phyloP scores from a whole-genome alignment of 2,113 vertebrate genomes.

The Upupa epops region DNA sequence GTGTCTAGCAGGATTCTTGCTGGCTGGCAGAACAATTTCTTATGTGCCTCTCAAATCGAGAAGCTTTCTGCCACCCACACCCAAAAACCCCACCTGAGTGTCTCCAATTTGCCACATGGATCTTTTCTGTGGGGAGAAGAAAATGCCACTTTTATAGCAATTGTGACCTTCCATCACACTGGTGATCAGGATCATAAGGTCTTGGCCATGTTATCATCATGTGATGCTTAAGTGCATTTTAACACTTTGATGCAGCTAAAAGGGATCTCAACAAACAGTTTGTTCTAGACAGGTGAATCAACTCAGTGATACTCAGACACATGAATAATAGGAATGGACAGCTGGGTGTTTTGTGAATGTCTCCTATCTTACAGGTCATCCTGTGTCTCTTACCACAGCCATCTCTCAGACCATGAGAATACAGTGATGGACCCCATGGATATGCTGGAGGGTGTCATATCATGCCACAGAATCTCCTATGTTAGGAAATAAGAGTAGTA shows the following conservation, averaged over 20 bases:
- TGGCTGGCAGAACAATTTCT: not conserved
- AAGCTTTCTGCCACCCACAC: not conserved
- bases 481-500: not conserved
- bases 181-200: not conserved
- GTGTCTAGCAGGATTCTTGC: not conserved
- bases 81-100: accelerated
- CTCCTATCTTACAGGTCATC: not conserved
- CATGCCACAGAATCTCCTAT: conserved; percentile 58
- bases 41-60: accelerated
- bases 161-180: not conserved
- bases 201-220: not conserved
- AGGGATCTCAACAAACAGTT: not conserved
- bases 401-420: conserved; percentile 56
- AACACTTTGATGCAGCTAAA: not conserved
- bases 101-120: not conserved
- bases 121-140: not conserved
- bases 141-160: not conserved
- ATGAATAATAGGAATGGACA: not conserved
- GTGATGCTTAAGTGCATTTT: not conserved
- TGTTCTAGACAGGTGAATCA: not conserved
- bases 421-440: conserved; percentile 69
- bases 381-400: conserved; percentile 65
- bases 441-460: conserved; percentile 69
- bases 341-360: not conserved
- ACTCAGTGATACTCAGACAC: not conserved